Evolutionary conservation across 2,797 vertebrate species (phyloP).

Genomic region (Crax fasciolata): DNA sequence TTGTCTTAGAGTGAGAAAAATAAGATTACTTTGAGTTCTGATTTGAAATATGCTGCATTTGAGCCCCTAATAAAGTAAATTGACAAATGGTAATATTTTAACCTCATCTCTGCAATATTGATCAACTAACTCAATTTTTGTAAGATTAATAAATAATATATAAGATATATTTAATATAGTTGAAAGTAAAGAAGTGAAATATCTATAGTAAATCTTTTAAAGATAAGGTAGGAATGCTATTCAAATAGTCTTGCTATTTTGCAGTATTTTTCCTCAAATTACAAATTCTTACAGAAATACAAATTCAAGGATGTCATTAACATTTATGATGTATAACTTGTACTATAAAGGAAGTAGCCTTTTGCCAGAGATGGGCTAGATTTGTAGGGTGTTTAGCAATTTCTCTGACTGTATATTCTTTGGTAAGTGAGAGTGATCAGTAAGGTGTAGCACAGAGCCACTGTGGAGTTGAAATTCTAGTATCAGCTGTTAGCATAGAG

Average conservation of each 20-base stretch:
- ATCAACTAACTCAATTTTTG: background rate
- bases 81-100: background rate
- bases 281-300: background rate
- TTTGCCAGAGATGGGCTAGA: background rate
- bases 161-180: background rate
- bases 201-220: background rate
- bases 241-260: background rate
- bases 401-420: background rate
- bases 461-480: background rate
- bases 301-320: background rate
- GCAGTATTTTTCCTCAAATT: background rate
- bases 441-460: background rate
- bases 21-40: background rate
- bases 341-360: background rate
- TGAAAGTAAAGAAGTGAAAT: background rate
- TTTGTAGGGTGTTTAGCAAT: background rate
- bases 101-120: background rate
- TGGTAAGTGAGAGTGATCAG: background rate
- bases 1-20: background rate
- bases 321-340: background rate
- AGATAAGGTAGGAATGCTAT: background rate
- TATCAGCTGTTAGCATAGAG: background rate
- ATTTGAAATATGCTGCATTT: background rate
- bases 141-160: background rate
- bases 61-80: background rate